Evolutionary conservation across 1,140 invertebrate species (phyloP).

Genomic region (Stenopsyche tienmushanensis): DNA sequence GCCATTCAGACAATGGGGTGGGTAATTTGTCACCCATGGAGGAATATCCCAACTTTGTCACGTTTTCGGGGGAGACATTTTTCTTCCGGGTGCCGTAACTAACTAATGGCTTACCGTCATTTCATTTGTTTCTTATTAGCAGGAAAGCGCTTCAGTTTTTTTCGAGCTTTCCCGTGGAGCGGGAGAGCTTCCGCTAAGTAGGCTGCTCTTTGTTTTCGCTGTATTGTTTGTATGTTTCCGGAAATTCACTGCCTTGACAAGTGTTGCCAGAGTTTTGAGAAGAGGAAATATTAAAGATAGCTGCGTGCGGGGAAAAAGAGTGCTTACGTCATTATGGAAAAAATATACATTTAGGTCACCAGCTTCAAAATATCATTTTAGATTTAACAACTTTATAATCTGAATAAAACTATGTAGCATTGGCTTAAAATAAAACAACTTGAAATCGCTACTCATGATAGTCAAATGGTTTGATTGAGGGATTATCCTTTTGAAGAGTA

Average conservation of each 20-base stretch:
- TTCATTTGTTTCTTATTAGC: slow-evolving; percentile 29
- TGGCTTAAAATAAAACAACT: no score
- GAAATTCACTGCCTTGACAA: slow-evolving; percentile 8
- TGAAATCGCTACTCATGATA: no score
- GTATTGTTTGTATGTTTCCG: slow-evolving; percentile 24
- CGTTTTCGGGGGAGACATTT: background rate
- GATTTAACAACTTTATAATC: no score
- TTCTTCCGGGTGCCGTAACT: slow-evolving; percentile 3
- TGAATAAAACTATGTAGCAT: no score
- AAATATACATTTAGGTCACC: no score
- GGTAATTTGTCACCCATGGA: background rate
- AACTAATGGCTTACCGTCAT: slow-evolving; percentile 15
- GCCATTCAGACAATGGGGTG: background rate
- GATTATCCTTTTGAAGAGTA: no score
- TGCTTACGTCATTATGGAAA: no score
- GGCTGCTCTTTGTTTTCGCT: slow-evolving; percentile 14
- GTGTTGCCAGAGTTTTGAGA: background rate
- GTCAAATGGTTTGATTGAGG: no score
- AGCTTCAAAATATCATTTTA: no score
- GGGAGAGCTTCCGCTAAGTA: slow-evolving; percentile 7
- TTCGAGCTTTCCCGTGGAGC: slow-evolving; percentile 8
- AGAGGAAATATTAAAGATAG: slow-evolving; percentile 2
- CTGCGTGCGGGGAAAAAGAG: background rate
- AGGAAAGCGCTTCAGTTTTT: slow-evolving; percentile 19
- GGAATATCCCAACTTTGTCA: slow-evolving; percentile 1